Base-by-base conservation (phyloP, 2,113 vertebrate genomes). In the Coregonus clupeaformis region DNA sequence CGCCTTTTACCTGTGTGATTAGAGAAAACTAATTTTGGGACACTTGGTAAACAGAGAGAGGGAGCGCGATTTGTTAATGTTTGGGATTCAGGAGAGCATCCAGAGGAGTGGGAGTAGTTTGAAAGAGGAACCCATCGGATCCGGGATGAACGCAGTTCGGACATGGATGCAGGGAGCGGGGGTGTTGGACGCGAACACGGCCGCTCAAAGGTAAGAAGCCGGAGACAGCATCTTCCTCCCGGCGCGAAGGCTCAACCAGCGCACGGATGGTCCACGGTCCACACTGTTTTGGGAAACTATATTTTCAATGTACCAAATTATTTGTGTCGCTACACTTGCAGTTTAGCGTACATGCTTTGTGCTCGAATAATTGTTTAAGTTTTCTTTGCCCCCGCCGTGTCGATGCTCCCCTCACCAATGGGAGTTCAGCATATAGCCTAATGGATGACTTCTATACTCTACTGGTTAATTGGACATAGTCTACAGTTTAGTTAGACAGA, bases 161-260 rank as follows among this genome's bases (percentile, higher is more conserved):
- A 96, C 96, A 76, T 99, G 97, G 97, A 99, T 99, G 97, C 97
- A 98, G 86, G 96, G 96, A 89, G 96, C 97, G 93, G 97, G 97
- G 89, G 96, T 98, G 90, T 93, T 99, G 95, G 97, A 98, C 91
- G 96, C 97, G 76, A 97, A 96, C 94, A 98, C 97, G 55, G 97
- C 97, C 89, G 97, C 97, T 83, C 97, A 99, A 92, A 98, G 97
- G 97, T 98, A 95, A 94, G 65, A 32, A 30, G 95, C 71, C 45
- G 45, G 75, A 20, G 24, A 29, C 69, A 62, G 72, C 78, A 45
- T 70, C 27, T 66, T 30, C 45, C 73, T 66, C 67, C 22, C 68
- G 73, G 60, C 65, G 59, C 27, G 42, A 60, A 57, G 68, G 62
- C 74, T 66, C 68, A 24, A 20, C n/a, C 77, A 55, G 36, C 62